These are phyloP conservation scores for Apamea sordens DNA, from an alignment of 2,888 invertebrate species.

Conservation along the genomic window DNA sequence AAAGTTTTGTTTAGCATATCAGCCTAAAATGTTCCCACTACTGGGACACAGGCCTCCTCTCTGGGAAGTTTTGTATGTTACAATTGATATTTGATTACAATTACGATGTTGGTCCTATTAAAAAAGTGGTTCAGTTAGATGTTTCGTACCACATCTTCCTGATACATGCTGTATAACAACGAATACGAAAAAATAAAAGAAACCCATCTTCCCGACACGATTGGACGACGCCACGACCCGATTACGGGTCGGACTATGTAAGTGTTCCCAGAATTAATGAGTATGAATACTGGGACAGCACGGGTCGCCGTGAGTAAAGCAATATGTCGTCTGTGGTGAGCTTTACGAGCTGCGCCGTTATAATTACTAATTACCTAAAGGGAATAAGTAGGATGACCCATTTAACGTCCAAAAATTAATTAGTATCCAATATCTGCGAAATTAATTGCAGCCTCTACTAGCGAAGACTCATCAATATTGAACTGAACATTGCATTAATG, in stretches of 20 bases:
- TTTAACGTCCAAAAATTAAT: constrained; percentile 9
- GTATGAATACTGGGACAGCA: constrained; percentile 73
- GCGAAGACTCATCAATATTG: not conserved
- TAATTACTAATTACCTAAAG: constrained; percentile 72
- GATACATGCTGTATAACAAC: not conserved
- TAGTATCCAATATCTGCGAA: constrained; percentile 17
- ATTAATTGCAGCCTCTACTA: not conserved
- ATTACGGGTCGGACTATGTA: constrained; percentile 50
- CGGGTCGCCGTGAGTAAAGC: constrained; percentile 63
- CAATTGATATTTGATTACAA: not conserved
- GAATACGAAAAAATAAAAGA: not conserved
- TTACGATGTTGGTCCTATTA: not conserved
- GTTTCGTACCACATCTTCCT: not conserved
- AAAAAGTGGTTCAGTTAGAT: not conserved
- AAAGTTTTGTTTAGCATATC: not conserved
- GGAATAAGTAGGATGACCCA: constrained; percentile 25
- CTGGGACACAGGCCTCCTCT: too few relatives aligned
- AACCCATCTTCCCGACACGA: not conserved
- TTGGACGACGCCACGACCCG: constrained; percentile 24
- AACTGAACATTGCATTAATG: not conserved
- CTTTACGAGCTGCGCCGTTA: constrained; percentile 71
- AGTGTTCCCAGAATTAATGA: constrained; percentile 70
- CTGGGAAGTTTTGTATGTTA: not conserved
- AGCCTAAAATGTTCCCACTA: too few relatives aligned
- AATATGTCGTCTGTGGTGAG: constrained; percentile 65